Percentiles rank a stretch among this genome's conserved stretches.
Conservation (phyloP, 2,113 vertebrate genomes). For the Myxocyprinus asiaticus region DNA sequence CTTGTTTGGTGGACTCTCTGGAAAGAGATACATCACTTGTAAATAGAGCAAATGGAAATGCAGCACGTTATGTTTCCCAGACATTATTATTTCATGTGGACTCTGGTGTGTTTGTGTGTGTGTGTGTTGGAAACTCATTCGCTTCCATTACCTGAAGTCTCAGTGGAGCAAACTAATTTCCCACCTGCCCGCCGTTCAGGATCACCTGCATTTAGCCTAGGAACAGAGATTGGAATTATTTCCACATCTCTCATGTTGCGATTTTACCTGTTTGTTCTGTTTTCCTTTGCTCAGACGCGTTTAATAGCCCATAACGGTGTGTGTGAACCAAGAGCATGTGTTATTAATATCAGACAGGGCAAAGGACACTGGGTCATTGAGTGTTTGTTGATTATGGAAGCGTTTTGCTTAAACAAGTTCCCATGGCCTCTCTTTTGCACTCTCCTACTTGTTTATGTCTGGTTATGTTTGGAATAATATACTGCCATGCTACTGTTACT, state of each 20-base stretch:
- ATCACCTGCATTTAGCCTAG: conserved; percentile 45
- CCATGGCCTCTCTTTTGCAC: conserved; percentile 50
- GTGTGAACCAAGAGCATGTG: conserved; percentile 45
- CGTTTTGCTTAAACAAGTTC: conserved; percentile 74
- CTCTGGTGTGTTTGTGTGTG: not conserved
- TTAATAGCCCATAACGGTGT: conserved; percentile 56
- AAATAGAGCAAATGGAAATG: conserved; percentile 45
- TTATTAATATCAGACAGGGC: conserved; percentile 63
- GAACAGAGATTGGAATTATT: conserved; percentile 56
- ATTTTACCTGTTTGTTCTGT: conserved; percentile 10
- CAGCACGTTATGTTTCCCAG: conserved; percentile 47
- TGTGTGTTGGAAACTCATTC: conserved; percentile 55
- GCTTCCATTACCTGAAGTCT: conserved; percentile 53
- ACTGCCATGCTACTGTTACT: too few species aligned
- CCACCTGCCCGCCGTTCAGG: conserved; percentile 36
- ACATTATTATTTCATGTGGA: conserved; percentile 56
- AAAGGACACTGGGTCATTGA: conserved; percentile 72
- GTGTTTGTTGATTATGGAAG: conserved; percentile 74
- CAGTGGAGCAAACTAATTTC: conserved; percentile 53
- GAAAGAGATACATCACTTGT: conserved; percentile 43
- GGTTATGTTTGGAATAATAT: too few species aligned
- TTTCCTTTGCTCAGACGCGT: conserved; percentile 36
- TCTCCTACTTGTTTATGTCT: not conserved
- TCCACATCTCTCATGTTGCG: conserved; percentile 52
- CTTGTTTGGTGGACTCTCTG: conserved; percentile 32